These are phyloP conservation scores for Phaethornis superciliosus DNA, from an alignment of 2,113 vertebrate genomes.

Conservation along the genomic window DNA sequence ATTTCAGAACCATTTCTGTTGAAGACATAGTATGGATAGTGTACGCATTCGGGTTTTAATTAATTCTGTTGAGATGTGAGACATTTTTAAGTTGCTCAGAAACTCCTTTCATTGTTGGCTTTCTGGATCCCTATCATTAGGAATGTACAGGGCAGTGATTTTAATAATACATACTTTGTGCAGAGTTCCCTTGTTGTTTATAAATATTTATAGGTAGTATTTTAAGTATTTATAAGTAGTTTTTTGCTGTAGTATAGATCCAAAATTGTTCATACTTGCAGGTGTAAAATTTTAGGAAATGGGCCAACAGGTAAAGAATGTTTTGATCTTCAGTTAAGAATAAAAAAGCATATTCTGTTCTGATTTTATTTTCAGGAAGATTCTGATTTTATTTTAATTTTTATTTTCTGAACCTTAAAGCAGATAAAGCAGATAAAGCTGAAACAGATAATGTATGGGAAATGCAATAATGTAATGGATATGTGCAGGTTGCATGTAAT, in stretches of 20 bases:
- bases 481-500: neutral
- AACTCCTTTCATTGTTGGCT: neutral
- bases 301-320: neutral
- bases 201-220: neutral
- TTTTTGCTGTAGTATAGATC: neutral
- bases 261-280: neutral
- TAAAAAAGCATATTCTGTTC: neutral
- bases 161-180: neutral
- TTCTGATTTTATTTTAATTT: neutral
- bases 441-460: neutral
- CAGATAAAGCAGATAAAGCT: neutral
- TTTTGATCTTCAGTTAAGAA: neutral
- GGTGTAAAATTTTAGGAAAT: neutral
- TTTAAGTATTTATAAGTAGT: neutral
- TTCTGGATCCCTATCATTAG: neutral
- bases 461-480: neutral
- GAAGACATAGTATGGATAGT: neutral
- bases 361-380: neutral
- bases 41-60: neutral
- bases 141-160: neutral
- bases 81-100: neutral
- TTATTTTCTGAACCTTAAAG: neutral
- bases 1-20: neutral
- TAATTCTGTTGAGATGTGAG: neutral
- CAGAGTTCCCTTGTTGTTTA: neutral